These are phyloP conservation scores for Callosobruchus maculatus DNA, from an alignment of 2,888 invertebrate genomes.

Conservation along the genomic window DNA sequence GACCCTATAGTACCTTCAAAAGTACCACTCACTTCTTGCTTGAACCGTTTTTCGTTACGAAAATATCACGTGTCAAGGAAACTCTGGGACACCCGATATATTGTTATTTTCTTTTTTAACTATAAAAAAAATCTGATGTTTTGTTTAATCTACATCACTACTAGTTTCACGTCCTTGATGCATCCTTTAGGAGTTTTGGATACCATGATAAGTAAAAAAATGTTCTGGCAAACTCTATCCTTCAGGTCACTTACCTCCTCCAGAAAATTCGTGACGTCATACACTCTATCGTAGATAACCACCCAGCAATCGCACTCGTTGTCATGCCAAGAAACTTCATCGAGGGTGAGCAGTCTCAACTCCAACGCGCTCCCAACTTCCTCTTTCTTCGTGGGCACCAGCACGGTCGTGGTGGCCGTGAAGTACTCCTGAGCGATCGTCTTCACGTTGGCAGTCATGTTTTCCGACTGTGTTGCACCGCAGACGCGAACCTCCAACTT, in stretches of 20 bases:
- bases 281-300: slow-evolving; percentile 81
- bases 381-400: background rate
- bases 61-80: too few species aligned
- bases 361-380: slow-evolving; percentile 30
- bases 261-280: slow-evolving; percentile 75
- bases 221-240: background rate
- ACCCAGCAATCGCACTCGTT: slow-evolving; percentile 75
- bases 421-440: background rate
- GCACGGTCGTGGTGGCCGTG: background rate
- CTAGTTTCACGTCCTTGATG: too few species aligned
- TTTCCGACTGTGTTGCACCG: background rate
- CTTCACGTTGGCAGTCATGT: background rate
- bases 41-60: too few species aligned
- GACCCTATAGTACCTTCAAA: too few species aligned
- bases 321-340: slow-evolving; percentile 76
- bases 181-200: too few species aligned
- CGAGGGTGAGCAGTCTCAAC: slow-evolving; percentile 59
- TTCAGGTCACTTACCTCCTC: slow-evolving; percentile 53
- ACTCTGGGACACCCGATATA: too few species aligned
- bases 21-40: too few species aligned
- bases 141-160: too few species aligned
- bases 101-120: too few species aligned
- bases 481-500: background rate
- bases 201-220: too few species aligned
- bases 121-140: too few species aligned